These are phyloP conservation scores for Bovichtus variegatus DNA, from an alignment of 2,797 vertebrate species.

Conservation along the genomic window DNA sequence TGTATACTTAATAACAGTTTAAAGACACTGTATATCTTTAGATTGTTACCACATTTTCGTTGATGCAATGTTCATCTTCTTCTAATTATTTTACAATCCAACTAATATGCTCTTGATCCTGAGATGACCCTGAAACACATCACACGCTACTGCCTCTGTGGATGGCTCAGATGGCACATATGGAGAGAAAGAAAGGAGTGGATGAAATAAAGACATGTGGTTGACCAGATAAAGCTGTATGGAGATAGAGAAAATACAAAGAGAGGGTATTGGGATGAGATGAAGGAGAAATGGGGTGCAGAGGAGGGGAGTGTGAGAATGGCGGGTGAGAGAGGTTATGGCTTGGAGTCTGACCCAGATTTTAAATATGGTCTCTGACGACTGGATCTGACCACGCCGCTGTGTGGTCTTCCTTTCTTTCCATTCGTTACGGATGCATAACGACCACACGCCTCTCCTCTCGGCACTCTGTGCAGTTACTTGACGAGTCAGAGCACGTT, in stretches of 20 bases:
- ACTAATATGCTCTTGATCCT: constrained; percentile 18
- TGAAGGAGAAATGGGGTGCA: constrained; percentile 42
- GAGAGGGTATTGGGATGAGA: constrained; percentile 18
- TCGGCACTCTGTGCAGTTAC: constrained; percentile 19
- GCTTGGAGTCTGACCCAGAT: constrained; percentile 75
- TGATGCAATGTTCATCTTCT: constrained; percentile 1
- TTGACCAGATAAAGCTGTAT: constrained; percentile 23
- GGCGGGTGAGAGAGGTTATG: constrained; percentile 49
- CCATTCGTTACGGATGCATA: constrained; percentile 50
- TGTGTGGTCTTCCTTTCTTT: constrained; percentile 74
- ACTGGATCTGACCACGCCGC: constrained; percentile 71
- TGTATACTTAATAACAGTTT: constrained; percentile 3
- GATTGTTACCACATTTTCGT: background rate
- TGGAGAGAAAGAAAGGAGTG: constrained; percentile 4
- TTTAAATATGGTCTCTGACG: constrained; percentile 76
- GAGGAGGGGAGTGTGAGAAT: constrained; percentile 25
- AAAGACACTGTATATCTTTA: constrained; percentile 30
- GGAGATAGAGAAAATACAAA: constrained; percentile 25
- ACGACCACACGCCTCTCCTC: constrained; percentile 46
- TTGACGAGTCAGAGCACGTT: constrained; percentile 51
- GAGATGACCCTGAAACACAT: constrained; percentile 30
- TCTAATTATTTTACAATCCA: constrained; percentile 22
- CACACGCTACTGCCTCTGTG: constrained; percentile 33
- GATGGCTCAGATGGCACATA: constrained; percentile 11
- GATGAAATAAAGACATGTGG: constrained; percentile 24